phyloP scores from a whole-genome alignment of 2,888 invertebrate species.

The Philereme vetulata region DNA sequence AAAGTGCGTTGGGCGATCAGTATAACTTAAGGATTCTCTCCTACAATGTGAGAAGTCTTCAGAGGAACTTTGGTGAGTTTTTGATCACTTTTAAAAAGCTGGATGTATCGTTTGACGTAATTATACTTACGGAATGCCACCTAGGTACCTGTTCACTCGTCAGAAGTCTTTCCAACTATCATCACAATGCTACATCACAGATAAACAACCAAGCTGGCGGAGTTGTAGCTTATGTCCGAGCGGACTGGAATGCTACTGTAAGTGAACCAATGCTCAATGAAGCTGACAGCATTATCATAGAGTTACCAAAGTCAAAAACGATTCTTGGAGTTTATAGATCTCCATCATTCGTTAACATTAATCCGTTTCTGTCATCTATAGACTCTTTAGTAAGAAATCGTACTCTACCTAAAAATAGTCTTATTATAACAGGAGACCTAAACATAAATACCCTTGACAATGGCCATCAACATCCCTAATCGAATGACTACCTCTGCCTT shows the following conservation, averaged over 20 bases:
- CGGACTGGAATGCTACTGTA: constrained; percentile 1
- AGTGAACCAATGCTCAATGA: background rate
- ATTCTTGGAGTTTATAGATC: constrained; percentile 2
- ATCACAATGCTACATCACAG: background rate
- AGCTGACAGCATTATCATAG: background rate
- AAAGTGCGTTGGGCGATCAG: background rate
- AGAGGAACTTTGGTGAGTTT: background rate
- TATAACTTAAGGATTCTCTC: constrained; percentile 1
- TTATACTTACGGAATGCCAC: constrained; percentile 7
- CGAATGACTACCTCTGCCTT: too few species aligned
- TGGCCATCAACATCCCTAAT: too few species aligned
- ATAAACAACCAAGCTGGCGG: constrained; percentile 5
- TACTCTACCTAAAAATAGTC: background rate
- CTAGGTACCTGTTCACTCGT: background rate
- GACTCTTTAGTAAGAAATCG: background rate
- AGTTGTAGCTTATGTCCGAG: constrained; percentile 1
- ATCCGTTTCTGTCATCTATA: background rate
- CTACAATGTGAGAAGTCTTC: background rate
- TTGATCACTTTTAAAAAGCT: background rate
- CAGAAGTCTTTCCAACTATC: background rate
- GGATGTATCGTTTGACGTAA: background rate
- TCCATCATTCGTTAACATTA: background rate
- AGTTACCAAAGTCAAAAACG: background rate
- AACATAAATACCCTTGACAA: constrained; percentile 1
- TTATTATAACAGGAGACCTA: background rate